Percentiles rank a stretch among this genome's conserved stretches.
phyloP scores from a whole-genome alignment of 2,888 invertebrate species.

The Sturmia bella region DNA sequence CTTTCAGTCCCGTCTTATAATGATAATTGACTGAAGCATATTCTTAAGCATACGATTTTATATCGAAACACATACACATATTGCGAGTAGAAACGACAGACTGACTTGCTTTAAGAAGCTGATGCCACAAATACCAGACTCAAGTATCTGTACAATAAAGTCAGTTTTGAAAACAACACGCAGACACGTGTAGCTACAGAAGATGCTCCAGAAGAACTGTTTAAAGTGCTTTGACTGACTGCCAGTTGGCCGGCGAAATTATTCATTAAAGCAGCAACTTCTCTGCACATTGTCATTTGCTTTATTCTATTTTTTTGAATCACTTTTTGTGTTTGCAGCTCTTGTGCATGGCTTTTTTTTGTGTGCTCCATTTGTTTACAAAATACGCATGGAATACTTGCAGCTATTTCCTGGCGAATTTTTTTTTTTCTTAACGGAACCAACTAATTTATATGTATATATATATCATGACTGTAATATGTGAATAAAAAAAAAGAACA shows the following conservation, averaged over 20 bases:
- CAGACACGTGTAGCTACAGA: slow-evolving; percentile 20
- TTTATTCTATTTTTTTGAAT: slow-evolving; percentile 38
- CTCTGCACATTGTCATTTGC: slow-evolving; percentile 34
- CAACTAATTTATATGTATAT: slow-evolving; percentile 30
- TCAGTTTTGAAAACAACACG: slow-evolving; percentile 32
- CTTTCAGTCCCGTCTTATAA: slow-evolving; percentile 61
- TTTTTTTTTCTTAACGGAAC: slow-evolving; percentile 6
- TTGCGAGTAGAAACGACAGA: background rate
- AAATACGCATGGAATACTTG: slow-evolving; percentile 26
- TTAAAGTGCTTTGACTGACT: slow-evolving; percentile 35
- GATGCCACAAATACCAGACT: slow-evolving; percentile 33
- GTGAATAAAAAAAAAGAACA: too few species aligned
- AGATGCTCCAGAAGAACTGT: slow-evolving; percentile 25
- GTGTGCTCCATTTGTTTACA: slow-evolving; percentile 45
- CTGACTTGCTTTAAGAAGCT: slow-evolving; percentile 31
- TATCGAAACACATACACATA: slow-evolving; percentile 50
- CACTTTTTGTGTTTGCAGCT: slow-evolving; percentile 2
- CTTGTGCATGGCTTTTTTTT: slow-evolving; percentile 8
- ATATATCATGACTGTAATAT: too few species aligned
- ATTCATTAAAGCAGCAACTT: slow-evolving; percentile 39
- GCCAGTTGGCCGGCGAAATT: slow-evolving; percentile 25
- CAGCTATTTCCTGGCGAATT: slow-evolving; percentile 9
- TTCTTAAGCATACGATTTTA: slow-evolving; percentile 61
- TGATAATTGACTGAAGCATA: slow-evolving; percentile 62
- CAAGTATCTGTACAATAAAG: slow-evolving; percentile 21